A percentile compares a stretch with the other conserved stretches of the same genome.
Conservation (phyloP, 2,888 invertebrate genomes). For the Limnephilus marmoratus region DNA sequence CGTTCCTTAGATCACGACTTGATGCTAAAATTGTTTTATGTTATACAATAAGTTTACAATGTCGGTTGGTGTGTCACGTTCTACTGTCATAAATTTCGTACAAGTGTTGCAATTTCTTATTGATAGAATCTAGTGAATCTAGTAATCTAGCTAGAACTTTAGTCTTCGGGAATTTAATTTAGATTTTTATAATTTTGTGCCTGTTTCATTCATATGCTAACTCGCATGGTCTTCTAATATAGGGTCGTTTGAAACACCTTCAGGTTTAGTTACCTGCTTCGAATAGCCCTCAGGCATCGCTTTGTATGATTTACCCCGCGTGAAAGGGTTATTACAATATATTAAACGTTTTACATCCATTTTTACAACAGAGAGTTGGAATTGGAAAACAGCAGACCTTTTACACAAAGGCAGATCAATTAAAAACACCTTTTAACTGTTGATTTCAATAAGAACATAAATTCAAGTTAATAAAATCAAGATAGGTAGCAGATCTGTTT, state of each 20-base stretch:
- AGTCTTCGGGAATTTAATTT: no score
- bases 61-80: no score
- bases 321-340: constrained; percentile 4
- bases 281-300: constrained; percentile 14
- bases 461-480: no score
- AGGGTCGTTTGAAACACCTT: background rate
- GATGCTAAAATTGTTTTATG: no score
- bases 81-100: no score
- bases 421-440: background rate
- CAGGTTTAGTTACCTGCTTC: constrained; percentile 23
- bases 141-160: no score
- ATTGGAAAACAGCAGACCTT: background rate
- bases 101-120: no score
- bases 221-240: background rate
- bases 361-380: background rate
- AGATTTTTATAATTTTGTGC: background rate
- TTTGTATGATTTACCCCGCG: background rate
- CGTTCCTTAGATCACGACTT: no score
- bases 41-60: no score
- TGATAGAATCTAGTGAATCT: no score
- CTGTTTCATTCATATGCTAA: background rate
- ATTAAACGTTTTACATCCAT: background rate
- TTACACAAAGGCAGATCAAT: background rate
- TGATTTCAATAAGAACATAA: no score
- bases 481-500: no score